Evolutionary conservation across 2,888 invertebrate genomes (phyloP).

Genomic region (Omphaloscelis lunosa): DNA sequence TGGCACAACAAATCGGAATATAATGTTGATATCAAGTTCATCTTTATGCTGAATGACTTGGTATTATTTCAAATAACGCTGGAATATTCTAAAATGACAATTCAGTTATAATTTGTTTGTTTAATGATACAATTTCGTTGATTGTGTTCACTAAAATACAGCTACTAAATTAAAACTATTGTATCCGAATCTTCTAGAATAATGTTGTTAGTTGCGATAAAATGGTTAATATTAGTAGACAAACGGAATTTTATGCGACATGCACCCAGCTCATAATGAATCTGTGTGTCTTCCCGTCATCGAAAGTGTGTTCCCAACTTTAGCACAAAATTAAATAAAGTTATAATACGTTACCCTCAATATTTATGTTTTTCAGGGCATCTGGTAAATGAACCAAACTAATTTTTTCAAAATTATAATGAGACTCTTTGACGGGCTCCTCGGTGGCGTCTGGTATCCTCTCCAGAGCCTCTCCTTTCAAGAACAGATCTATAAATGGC

Average conservation of each 20-base stretch:
- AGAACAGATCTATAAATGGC: conserved; percentile 83
- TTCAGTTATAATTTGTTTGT: conserved; percentile 18
- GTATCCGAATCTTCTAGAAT: conserved; percentile 14
- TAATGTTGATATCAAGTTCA: conserved; percentile 34
- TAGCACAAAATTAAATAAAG: conserved; percentile 69
- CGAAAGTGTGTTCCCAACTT: conserved; percentile 59
- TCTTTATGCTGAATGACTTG: conserved; percentile 39
- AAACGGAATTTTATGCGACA: conserved; percentile 68
- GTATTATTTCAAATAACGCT: conserved; percentile 42
- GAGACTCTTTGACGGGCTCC: conserved; percentile 85
- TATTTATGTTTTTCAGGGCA: conserved; percentile 77
- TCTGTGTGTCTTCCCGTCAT: conserved; percentile 88
- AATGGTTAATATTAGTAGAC: conserved; percentile 62
- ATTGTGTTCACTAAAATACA: conserved; percentile 9
- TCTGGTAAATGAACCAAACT: conserved; percentile 81
- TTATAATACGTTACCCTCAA: conserved; percentile 85
- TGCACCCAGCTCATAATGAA: conserved; percentile 84
- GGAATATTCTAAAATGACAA: conserved; percentile 24
- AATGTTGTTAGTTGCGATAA: conserved; percentile 52
- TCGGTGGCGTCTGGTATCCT: conserved; percentile 86
- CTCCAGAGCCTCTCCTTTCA: conserved; percentile 80
- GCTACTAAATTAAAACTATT: conserved; percentile 8
- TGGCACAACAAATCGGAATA: conserved; percentile 32
- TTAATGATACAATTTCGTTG: background rate
- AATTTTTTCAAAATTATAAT: conserved; percentile 84